Conservation (phyloP, 2,113 vertebrate species). For the Scopus umbretta region DNA sequence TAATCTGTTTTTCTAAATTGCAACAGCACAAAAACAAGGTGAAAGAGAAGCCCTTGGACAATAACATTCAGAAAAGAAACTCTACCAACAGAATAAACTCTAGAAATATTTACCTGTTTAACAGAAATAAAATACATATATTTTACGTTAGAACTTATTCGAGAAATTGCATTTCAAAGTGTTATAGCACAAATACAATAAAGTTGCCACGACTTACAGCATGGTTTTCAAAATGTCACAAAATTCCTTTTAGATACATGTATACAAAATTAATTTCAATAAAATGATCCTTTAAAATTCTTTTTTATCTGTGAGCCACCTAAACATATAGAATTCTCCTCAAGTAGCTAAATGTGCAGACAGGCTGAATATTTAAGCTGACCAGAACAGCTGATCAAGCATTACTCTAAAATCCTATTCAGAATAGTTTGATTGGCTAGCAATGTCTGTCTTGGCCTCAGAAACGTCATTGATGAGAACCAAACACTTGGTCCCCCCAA, state of each 20-base stretch:
- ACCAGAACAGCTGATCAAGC: neutral
- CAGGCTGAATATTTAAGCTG: neutral
- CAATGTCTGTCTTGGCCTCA: conserved; percentile 32
- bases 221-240: neutral
- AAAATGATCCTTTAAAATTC: neutral
- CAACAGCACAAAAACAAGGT: neutral
- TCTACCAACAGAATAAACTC: neutral
- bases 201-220: neutral
- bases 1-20: conserved; percentile 24
- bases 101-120: neutral
- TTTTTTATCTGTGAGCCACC: neutral
- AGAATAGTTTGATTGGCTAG: conserved; percentile 14
- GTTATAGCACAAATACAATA: neutral
- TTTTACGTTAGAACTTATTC: neutral
- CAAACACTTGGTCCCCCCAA: conserved; percentile 25
- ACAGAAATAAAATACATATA: neutral
- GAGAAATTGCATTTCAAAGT: neutral
- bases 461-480: conserved; percentile 12
- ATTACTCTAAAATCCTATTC: conserved; percentile 13
- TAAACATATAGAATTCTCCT: neutral
- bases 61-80: neutral
- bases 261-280: neutral
- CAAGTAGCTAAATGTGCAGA: neutral
- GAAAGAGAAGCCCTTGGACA: neutral
- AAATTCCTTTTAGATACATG: neutral